Percentiles rank a stretch among this genome's conserved stretches.
These are phyloP conservation scores for Heteromormyrus szaboi DNA, from an alignment of 2,797 vertebrate species.

Conservation along the genomic window DNA sequence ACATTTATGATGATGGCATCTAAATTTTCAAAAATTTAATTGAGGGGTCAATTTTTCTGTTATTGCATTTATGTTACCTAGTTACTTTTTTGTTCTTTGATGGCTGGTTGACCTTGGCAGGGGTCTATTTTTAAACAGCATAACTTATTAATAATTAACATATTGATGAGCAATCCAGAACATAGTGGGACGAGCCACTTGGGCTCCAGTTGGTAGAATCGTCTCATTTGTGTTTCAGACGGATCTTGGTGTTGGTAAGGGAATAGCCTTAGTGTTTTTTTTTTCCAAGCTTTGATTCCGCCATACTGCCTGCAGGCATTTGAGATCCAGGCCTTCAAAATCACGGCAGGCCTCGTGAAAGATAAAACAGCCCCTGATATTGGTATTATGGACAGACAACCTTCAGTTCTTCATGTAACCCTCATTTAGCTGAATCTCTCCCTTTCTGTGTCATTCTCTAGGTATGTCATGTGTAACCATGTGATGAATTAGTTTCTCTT, in stretches of 20 bases:
- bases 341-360: neutral
- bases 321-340: slow-evolving; percentile 7
- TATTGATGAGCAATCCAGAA: neutral
- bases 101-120: neutral
- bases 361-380: neutral
- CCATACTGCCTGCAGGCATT: slow-evolving; percentile 5
- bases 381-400: neutral
- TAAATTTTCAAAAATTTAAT: neutral
- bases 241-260: neutral
- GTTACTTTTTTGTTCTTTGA: neutral
- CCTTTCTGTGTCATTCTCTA: neutral
- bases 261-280: neutral
- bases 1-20: neutral
- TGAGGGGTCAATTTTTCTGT: neutral
- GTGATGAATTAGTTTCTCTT: neutral
- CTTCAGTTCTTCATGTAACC: neutral
- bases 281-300: neutral
- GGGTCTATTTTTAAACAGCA: neutral
- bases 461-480: neutral
- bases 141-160: neutral
- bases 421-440: neutral
- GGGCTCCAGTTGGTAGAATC: neutral
- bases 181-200: neutral
- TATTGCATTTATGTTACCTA: neutral
- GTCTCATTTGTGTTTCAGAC: neutral